These are phyloP conservation scores for Antheraea mylitta DNA, from an alignment of 1,140 invertebrate species.

Conservation along the genomic window DNA sequence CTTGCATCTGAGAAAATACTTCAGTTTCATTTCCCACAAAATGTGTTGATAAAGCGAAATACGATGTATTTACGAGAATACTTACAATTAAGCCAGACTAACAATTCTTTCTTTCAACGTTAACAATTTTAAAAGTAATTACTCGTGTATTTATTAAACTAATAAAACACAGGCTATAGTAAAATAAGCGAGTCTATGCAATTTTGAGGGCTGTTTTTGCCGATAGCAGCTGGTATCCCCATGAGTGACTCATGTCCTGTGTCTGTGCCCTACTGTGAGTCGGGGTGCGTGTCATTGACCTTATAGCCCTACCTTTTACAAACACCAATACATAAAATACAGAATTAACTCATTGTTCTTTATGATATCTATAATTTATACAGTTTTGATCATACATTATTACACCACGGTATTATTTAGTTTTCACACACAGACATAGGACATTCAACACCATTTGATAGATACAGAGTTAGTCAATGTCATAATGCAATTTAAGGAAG, in stretches of 20 bases:
- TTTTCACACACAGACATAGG: constrained; percentile 32
- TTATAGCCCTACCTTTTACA: constrained; percentile 58
- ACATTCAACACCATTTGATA: constrained; percentile 12
- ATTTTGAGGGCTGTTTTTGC: constrained; percentile 65
- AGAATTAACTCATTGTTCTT: constrained; percentile 65
- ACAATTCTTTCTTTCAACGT: too few relatives aligned
- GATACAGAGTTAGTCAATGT: constrained; percentile 7
- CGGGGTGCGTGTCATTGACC: constrained; percentile 74
- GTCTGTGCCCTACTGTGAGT: constrained; percentile 59
- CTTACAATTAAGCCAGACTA: background rate
- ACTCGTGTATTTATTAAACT: background rate
- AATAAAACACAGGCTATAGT: background rate
- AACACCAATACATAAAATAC: constrained; percentile 45
- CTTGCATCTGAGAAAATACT: background rate
- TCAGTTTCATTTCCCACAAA: background rate
- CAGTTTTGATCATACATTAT: too few relatives aligned
- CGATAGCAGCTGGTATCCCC: constrained; percentile 71
- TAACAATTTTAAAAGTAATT: background rate
- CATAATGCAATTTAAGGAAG: constrained; percentile 15
- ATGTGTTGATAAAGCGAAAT: background rate
- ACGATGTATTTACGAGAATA: background rate
- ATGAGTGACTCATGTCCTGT: constrained; percentile 71
- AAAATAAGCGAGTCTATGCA: constrained; percentile 36
- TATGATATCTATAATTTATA: constrained; percentile 63
- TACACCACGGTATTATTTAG: constrained; percentile 40